Evolutionary conservation across 2,888 invertebrate species (phyloP).

Genomic region (Drosophila sordidula): DNA sequence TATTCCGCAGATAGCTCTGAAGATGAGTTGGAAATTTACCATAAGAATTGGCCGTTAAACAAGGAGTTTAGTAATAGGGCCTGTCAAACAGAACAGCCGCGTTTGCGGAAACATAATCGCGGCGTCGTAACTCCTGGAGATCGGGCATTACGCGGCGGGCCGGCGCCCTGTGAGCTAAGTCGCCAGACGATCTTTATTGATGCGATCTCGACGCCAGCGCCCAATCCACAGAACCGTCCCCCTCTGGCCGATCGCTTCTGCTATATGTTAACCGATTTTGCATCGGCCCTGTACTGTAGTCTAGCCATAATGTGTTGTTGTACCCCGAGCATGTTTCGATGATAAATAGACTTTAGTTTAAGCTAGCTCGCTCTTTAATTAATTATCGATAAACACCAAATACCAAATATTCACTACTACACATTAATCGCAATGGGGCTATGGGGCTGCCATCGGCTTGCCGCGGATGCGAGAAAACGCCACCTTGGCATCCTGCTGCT

Average conservation of each 20-base stretch:
- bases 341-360: conserved; percentile 20
- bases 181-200: conserved; percentile 62
- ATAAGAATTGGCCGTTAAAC: background rate
- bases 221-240: conserved; percentile 36
- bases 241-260: conserved; percentile 69
- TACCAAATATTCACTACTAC: conserved; percentile 1
- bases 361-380: conserved; percentile 9
- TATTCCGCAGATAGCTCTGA: conserved; percentile 54
- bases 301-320: conserved; percentile 74
- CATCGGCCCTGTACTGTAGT: conserved; percentile 70
- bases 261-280: conserved; percentile 72
- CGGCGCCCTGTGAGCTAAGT: conserved; percentile 55
- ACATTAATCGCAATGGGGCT: background rate
- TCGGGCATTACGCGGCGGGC: background rate
- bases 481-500: background rate
- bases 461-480: background rate
- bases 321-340: conserved; percentile 71
- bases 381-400: background rate
- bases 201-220: conserved; percentile 39
- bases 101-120: conserved; percentile 3
- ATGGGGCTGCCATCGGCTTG: background rate
- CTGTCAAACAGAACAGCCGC: conserved; percentile 66
- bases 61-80: conserved; percentile 3
- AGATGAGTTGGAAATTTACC: conserved; percentile 56
- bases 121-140: background rate